Evolutionary conservation across 2,888 invertebrate genomes (phyloP).

Genomic region (Polyommatus iphigenia): DNA sequence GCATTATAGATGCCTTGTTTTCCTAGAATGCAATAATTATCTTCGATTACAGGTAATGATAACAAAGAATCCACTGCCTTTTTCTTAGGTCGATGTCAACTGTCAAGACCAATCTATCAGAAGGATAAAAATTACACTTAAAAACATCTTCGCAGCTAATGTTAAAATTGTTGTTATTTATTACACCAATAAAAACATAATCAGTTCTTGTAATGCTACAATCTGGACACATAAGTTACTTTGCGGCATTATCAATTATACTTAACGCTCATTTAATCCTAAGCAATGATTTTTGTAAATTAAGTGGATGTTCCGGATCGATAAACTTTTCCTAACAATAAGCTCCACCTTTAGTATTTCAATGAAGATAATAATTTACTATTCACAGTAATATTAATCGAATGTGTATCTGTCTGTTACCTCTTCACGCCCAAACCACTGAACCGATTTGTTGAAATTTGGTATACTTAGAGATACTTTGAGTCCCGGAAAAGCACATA

Average conservation of each 20-base stretch:
- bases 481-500: too few relatives aligned
- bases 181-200: slow-evolving; percentile 21
- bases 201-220: background rate
- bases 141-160: background rate
- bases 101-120: background rate
- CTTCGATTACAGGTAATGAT: background rate
- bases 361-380: too few relatives aligned
- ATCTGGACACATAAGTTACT: background rate
- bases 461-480: too few relatives aligned
- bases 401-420: too few relatives aligned
- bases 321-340: background rate
- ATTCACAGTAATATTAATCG: too few relatives aligned
- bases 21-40: slow-evolving; percentile 7
- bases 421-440: too few relatives aligned
- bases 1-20: background rate
- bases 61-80: background rate
- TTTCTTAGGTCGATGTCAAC: background rate
- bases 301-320: background rate
- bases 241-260: background rate
- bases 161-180: background rate
- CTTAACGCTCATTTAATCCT: slow-evolving; percentile 15
- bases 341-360: background rate
- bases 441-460: too few relatives aligned
- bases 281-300: background rate
- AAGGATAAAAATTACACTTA: background rate